A percentile compares a stretch with the other conserved stretches of the same genome.
Conservation (phyloP, 1,140 invertebrate species). For the Drosophila bocqueti region DNA sequence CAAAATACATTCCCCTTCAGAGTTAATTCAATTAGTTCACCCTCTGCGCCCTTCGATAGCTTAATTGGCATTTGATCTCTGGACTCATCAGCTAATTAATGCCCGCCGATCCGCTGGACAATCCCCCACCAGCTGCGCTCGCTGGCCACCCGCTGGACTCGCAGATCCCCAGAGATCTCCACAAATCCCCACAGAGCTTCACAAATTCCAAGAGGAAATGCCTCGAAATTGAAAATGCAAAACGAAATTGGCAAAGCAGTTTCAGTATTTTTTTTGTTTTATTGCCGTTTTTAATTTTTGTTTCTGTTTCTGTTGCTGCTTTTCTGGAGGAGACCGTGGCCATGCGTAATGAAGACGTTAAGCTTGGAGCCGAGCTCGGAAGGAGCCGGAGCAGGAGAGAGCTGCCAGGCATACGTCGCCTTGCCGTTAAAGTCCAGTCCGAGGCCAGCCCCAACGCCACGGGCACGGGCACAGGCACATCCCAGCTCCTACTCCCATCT, state of each 20-base stretch:
- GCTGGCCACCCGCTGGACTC: slow-evolving; percentile 25
- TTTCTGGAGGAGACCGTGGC: slow-evolving; percentile 53
- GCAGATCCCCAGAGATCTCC: background rate
- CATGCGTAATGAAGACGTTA: slow-evolving; percentile 82
- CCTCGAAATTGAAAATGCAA: slow-evolving; percentile 82
- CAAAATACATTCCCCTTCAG: background rate
- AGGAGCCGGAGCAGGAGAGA: slow-evolving; percentile 14
- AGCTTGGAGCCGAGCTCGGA: slow-evolving; percentile 35
- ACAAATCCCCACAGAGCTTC: background rate
- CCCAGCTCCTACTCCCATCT: slow-evolving; percentile 8
- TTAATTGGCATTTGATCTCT: slow-evolving; percentile 58
- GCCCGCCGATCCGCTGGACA: slow-evolving; percentile 24
- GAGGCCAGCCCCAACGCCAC: slow-evolving; percentile 31
- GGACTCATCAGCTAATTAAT: slow-evolving; percentile 72
- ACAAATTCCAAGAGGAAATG: slow-evolving; percentile 63
- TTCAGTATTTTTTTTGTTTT: background rate
- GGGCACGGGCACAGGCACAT: background rate
- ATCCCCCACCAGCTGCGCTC: slow-evolving; percentile 34
- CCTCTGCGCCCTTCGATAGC: slow-evolving; percentile 5
- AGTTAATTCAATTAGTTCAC: slow-evolving; percentile 24
- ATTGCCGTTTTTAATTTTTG: background rate
- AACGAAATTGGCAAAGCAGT: slow-evolving; percentile 73
- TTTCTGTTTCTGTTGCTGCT: background rate
- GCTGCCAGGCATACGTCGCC: slow-evolving; percentile 65
- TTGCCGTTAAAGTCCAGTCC: slow-evolving; percentile 33